A percentile compares a stretch with the other conserved stretches of the same genome.
phyloP scores from a whole-genome alignment of 2,797 vertebrate species.

The Bovichtus diacanthus region DNA sequence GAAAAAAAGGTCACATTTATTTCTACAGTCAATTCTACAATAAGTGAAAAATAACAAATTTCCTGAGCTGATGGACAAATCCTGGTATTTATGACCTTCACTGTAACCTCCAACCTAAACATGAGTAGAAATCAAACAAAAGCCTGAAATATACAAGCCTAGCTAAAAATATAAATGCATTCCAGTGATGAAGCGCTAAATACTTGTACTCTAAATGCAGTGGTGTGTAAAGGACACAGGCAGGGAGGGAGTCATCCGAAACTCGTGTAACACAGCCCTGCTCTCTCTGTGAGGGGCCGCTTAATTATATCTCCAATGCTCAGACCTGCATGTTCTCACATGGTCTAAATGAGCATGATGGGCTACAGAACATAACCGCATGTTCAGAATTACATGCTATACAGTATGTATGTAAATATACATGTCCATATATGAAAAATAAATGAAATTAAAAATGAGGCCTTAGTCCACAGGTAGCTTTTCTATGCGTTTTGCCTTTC shows the following conservation, averaged over 20 bases:
- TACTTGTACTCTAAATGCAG: slow-evolving; percentile 62
- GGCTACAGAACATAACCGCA: background rate
- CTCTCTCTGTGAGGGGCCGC: slow-evolving; percentile 41
- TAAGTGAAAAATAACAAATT: background rate
- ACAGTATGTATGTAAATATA: background rate
- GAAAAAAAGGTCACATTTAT: background rate
- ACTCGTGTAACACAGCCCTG: slow-evolving; percentile 51
- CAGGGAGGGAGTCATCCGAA: slow-evolving; percentile 62
- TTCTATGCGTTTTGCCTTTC: too few relatives aligned
- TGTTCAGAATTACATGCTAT: slow-evolving; percentile 28
- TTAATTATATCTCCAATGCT: slow-evolving; percentile 67
- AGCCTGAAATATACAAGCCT: slow-evolving; percentile 40
- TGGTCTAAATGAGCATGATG: slow-evolving; percentile 36
- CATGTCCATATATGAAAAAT: background rate
- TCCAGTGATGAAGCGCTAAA: slow-evolving; percentile 59
- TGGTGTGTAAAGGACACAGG: slow-evolving; percentile 61
- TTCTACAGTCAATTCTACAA: background rate
- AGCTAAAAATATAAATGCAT: slow-evolving; percentile 66
- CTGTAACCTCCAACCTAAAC: slow-evolving; percentile 52
- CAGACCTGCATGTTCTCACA: slow-evolving; percentile 60
- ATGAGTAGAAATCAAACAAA: slow-evolving; percentile 61
- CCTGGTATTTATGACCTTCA: slow-evolving; percentile 22
- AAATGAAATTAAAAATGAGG: too few relatives aligned
- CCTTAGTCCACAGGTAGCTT: too few relatives aligned
- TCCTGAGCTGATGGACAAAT: slow-evolving; percentile 8